These are phyloP conservation scores for Mola mola DNA, from an alignment of 2,113 vertebrate species.

Conservation along the genomic window DNA sequence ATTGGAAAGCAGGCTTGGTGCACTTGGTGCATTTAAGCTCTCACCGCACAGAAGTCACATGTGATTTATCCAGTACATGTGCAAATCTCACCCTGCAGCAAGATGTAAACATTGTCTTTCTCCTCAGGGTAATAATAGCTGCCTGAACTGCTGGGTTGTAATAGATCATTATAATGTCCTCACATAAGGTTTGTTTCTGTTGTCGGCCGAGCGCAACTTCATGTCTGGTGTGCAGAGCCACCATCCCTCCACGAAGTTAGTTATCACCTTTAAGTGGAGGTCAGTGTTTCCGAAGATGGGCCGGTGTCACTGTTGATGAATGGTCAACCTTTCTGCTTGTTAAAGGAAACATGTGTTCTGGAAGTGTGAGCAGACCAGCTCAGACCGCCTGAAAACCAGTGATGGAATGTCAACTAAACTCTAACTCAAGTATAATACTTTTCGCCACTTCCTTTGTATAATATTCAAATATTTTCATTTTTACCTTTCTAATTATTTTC, in stretches of 20 bases:
- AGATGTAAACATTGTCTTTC: slow-evolving; percentile 32
- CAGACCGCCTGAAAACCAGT: background rate
- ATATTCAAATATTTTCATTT: too few relatives aligned
- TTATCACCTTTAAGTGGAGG: slow-evolving; percentile 31
- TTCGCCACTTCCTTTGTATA: too few relatives aligned
- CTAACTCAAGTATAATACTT: too few relatives aligned
- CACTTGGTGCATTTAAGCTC: slow-evolving; percentile 39
- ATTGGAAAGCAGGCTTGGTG: slow-evolving; percentile 65
- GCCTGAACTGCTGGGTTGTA: slow-evolving; percentile 5
- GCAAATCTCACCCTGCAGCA: background rate
- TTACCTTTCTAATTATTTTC: too few relatives aligned
- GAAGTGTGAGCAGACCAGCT: background rate
- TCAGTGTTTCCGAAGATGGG: slow-evolving; percentile 13
- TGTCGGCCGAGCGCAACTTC: slow-evolving; percentile 18
- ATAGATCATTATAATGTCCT: slow-evolving; percentile 31
- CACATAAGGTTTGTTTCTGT: slow-evolving; percentile 12
- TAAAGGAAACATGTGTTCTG: background rate
- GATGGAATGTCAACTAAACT: too few relatives aligned
- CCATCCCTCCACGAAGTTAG: slow-evolving; percentile 34
- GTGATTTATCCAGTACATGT: slow-evolving; percentile 35
- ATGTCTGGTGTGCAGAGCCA: slow-evolving; percentile 28
- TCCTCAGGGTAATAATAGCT: slow-evolving; percentile 30
- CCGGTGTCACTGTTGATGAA: slow-evolving; percentile 36
- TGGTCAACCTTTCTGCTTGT: too few relatives aligned
- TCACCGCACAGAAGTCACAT: slow-evolving; percentile 41